phyloP scores from a whole-genome alignment of 2,113 vertebrate genomes.

The Cheirogaleus medius region DNA sequence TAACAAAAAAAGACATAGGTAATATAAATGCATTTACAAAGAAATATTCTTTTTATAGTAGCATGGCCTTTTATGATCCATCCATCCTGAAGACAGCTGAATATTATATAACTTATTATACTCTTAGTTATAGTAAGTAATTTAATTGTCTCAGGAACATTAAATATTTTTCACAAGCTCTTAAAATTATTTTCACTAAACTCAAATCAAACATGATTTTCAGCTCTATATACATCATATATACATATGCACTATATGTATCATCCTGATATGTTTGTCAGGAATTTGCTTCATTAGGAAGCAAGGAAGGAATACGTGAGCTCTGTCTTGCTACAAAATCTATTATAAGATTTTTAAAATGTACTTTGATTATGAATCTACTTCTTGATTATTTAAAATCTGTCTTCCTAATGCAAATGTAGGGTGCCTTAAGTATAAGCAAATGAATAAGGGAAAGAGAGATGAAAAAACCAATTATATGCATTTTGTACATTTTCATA shows the following conservation, averaged over 20 bases:
- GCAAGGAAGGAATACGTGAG: background rate
- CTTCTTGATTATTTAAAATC: slow-evolving; percentile 71
- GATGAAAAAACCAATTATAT: background rate
- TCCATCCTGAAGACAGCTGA: background rate
- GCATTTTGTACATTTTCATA: slow-evolving; percentile 43
- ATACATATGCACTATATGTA: background rate
- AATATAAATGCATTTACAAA: background rate
- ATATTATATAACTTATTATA: background rate
- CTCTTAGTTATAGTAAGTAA: background rate
- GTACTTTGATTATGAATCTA: slow-evolving; percentile 45
- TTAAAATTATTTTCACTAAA: slow-evolving; percentile 39
- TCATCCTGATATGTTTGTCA: background rate
- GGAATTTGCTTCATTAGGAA: slow-evolving; percentile 27
- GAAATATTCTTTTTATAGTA: background rate
- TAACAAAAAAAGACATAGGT: background rate
- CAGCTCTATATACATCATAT: background rate
- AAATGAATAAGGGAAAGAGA: slow-evolving; percentile 60
- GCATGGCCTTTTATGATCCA: slow-evolving; percentile 2
- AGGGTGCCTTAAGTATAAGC: slow-evolving; percentile 45
- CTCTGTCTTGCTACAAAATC: background rate
- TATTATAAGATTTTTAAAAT: background rate
- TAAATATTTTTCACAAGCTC: slow-evolving; percentile 14
- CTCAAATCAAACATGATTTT: slow-evolving; percentile 37
- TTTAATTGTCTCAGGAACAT: background rate
- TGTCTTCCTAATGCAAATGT: slow-evolving; percentile 59